phyloP scores from a whole-genome alignment of 2,888 invertebrate genomes.

The Euzetes globulus region DNA sequence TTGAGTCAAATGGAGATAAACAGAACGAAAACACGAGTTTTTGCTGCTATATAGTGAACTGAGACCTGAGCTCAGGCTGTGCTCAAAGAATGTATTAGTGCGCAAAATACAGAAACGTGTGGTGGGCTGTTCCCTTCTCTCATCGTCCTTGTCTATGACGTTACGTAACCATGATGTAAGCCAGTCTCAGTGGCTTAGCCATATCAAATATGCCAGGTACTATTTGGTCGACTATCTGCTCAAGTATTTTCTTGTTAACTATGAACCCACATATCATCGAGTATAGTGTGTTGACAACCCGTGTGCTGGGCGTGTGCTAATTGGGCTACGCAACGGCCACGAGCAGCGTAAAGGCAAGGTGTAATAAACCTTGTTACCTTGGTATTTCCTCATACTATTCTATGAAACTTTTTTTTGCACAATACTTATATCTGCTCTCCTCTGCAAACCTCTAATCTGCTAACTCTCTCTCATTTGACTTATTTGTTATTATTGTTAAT shows the following conservation, averaged over 20 bases:
- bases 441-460: neutral
- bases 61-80: too few species aligned
- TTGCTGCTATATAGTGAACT: too few species aligned
- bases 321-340: neutral
- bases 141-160: neutral
- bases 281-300: neutral
- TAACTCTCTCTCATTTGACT: too few species aligned
- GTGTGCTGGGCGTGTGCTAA: too few species aligned
- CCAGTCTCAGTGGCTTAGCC: neutral
- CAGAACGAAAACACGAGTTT: too few species aligned
- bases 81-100: neutral
- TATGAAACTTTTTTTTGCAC: constrained; percentile 16
- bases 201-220: neutral
- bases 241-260: neutral
- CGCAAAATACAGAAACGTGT: constrained; percentile 16
- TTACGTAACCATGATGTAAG: constrained; percentile 21
- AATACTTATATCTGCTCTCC: neutral
- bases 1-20: too few species aligned
- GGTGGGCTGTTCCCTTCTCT: constrained; percentile 5
- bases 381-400: constrained; percentile 11
- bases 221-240: neutral
- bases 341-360: neutral
- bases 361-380: constrained; percentile 27
- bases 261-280: neutral
- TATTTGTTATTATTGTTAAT: too few species aligned